These are phyloP conservation scores for Lasioglossum vierecki DNA, from an alignment of 2,888 invertebrate genomes.

Conservation along the genomic window DNA sequence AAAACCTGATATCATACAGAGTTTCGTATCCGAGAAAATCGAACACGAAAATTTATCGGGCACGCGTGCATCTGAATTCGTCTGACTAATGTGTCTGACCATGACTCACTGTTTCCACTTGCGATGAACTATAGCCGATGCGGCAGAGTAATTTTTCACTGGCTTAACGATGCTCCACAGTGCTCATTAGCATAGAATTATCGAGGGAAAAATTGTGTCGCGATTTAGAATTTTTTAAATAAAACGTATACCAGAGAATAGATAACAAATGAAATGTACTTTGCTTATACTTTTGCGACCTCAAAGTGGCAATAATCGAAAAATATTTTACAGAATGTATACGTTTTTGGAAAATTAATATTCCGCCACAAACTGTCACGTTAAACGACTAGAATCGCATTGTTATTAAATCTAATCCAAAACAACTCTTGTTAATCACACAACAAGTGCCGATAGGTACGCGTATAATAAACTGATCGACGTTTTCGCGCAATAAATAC, in stretches of 20 bases:
- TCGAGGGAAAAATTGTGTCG: background rate
- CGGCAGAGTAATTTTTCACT: background rate
- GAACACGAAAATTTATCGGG: constrained; percentile 1
- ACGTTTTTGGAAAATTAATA: too few relatives aligned
- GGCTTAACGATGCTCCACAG: background rate
- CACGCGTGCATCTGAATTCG: constrained; percentile 15
- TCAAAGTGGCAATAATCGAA: too few relatives aligned
- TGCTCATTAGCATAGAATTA: background rate
- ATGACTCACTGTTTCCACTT: constrained; percentile 5
- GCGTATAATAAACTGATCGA: background rate
- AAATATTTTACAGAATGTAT: too few relatives aligned
- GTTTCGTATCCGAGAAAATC: background rate
- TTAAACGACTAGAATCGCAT: background rate
- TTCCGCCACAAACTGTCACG: too few relatives aligned
- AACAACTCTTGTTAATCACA: background rate
- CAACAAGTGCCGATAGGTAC: background rate
- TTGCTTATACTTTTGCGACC: too few relatives aligned
- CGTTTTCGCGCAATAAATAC: background rate
- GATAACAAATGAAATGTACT: too few relatives aligned
- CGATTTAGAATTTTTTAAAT: too few relatives aligned
- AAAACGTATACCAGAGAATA: too few relatives aligned
- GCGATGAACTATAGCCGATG: background rate
- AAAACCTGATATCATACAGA: background rate
- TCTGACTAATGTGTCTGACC: constrained; percentile 4
- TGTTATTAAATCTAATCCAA: background rate